Evolutionary conservation across 1,140 invertebrate genomes (phyloP).

Genomic region (Linepithema humile): DNA sequence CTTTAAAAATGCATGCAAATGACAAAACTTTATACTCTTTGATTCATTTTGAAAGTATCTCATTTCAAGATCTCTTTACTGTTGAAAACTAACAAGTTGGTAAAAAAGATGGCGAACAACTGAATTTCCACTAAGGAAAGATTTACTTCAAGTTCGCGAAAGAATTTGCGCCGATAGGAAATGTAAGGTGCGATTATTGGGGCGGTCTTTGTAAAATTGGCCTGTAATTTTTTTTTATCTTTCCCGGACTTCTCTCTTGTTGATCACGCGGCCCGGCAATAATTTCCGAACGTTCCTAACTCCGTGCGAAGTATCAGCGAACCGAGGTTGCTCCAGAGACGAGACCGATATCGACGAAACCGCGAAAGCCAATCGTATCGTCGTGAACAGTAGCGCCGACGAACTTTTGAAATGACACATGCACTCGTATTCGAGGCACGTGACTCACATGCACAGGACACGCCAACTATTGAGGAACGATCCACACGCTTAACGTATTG

Average conservation of each 20-base stretch:
- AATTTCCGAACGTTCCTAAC: constrained; percentile 46
- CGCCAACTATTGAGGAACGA: constrained; percentile 65
- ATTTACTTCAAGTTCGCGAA: background rate
- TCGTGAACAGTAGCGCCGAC: background rate
- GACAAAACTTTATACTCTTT: background rate
- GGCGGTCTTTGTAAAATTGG: background rate
- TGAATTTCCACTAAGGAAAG: background rate
- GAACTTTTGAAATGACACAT: constrained; percentile 69
- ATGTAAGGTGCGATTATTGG: background rate
- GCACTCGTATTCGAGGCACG: constrained; percentile 65
- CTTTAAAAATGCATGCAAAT: background rate
- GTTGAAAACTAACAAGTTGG: background rate
- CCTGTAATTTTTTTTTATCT: background rate
- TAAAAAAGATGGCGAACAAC: background rate
- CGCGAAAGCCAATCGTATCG: constrained; percentile 61
- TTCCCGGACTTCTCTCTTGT: background rate
- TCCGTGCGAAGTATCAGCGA: constrained; percentile 39
- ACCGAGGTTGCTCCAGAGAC: background rate
- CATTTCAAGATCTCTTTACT: background rate
- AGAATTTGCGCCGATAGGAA: background rate
- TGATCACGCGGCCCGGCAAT: constrained; percentile 40
- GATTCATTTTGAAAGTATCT: background rate
- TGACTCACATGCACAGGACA: constrained; percentile 55
- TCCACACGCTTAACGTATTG: constrained; percentile 71
- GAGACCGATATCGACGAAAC: constrained; percentile 51